phyloP scores from a whole-genome alignment of 2,113 vertebrate genomes.

The Myrmecophaga tridactyla region DNA sequence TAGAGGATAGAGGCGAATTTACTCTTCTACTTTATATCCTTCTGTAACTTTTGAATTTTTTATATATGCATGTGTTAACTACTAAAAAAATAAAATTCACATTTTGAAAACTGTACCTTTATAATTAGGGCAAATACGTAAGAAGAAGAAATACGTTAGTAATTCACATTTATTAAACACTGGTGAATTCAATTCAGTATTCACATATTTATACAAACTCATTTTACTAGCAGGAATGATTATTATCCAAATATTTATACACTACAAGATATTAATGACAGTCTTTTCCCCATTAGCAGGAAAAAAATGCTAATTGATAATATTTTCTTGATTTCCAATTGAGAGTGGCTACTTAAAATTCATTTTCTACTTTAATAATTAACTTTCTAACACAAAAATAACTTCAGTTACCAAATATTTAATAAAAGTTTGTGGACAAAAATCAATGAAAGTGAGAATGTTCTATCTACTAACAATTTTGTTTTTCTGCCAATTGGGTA shows the following conservation, averaged over 20 bases:
- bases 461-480: not conserved
- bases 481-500: not conserved
- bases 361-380: not conserved
- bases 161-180: conserved; percentile 6
- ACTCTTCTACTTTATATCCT: not conserved
- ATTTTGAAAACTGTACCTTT: conserved; percentile 6
- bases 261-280: not conserved
- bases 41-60: conserved; percentile 18
- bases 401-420: not conserved
- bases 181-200: not conserved
- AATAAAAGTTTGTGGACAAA: not conserved
- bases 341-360: conserved; percentile 6
- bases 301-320: not conserved
- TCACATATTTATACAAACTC: not conserved
- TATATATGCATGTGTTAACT: not conserved
- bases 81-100: conserved; percentile 24
- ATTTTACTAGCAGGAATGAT: conserved; percentile 12
- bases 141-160: not conserved
- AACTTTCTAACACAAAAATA: not conserved
- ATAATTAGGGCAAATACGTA: conserved; percentile 12
- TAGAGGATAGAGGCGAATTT: not conserved
- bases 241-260: not conserved
- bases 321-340: conserved; percentile 37
- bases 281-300: not conserved
- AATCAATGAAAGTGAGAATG: not conserved